Evolutionary conservation across 2,113 vertebrate species (phyloP).

Genomic region (Pelmatolapia mariae): DNA sequence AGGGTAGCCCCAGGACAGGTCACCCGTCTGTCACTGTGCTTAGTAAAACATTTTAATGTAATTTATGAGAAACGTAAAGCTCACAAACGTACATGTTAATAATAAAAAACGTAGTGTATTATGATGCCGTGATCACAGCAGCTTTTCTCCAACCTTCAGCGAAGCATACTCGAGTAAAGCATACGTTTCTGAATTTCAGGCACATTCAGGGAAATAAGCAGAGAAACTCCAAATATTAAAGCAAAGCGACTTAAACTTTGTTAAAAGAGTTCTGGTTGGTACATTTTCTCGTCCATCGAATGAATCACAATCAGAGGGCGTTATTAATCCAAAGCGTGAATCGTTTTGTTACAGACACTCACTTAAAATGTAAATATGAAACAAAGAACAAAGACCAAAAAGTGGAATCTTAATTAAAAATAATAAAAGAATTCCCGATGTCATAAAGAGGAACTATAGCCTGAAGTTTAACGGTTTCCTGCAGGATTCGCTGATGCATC

Average conservation of each 20-base stretch:
- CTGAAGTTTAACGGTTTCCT: neutral
- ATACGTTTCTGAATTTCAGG: neutral
- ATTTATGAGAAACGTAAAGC: neutral
- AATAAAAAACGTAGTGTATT: neutral
- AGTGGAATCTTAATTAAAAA: neutral
- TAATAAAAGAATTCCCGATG: neutral
- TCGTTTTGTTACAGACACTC: neutral
- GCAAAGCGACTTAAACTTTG: rapidly evolving
- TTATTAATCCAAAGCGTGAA: neutral
- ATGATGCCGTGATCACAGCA: neutral
- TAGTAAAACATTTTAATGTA: neutral
- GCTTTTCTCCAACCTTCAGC: neutral
- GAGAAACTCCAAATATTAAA: neutral
- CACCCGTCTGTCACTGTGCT: neutral
- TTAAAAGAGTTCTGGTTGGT: neutral
- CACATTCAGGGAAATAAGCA: neutral
- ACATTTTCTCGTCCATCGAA: neutral
- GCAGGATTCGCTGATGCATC: neutral
- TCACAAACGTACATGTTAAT: rapidly evolving
- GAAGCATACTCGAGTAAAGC: neutral
- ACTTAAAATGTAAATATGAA: neutral
- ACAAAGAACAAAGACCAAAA: neutral
- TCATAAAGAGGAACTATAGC: neutral
- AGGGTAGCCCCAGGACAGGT: rapidly evolving
- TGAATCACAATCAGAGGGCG: neutral